Base-by-base conservation (phyloP, 2,113 vertebrate species). In the Syrmaticus mikado region DNA sequence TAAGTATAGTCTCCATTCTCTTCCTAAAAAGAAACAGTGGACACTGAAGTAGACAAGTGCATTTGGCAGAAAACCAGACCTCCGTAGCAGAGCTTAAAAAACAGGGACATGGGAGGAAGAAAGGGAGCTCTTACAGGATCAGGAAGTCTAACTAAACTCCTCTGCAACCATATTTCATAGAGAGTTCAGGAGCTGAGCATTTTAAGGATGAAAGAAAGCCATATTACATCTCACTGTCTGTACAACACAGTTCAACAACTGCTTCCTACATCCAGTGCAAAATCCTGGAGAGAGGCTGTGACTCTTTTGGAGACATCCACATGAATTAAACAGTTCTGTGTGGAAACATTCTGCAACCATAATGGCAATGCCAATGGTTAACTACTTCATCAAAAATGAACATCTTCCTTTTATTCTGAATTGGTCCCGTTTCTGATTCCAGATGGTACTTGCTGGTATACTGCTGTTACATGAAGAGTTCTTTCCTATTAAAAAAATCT, bases 1-100 rank as follows among this genome's bases (percentile, higher is more conserved):
- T 99, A 99, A 0, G 98, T 99, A 95, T 98, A 99, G 92, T 99
- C 98, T 24, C 98, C 98, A 4, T 97, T 95, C 46, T 99, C 99
- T 78, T 98, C 98, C 99, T 99, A 86, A 62, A 97, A 95, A 80
- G 89, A 82, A 91, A 87, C 24, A 84, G 40, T 46, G 65, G 64
- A 11, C 30, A 67, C 5, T 88, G 46, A 88, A 73, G n/a, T 2
- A 3, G 52, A 36, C 13, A 45, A 0, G 3, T 28, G 21, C 38
- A 46, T 80, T 5, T 65, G 28, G 20, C 52, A 72, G 45, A 79
- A 80, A 70, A 73, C 3, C 53, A 82, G 61, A 10, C 18, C 53
- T 55, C 60, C 20, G 25, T 0, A 77, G 53, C 15, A 72, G 13
- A 91, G 27, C 28, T 85, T 55, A 73, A 48, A 55, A 70, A 46